Conservation (phyloP, 2,113 vertebrate species). For the Alectura lathami region DNA sequence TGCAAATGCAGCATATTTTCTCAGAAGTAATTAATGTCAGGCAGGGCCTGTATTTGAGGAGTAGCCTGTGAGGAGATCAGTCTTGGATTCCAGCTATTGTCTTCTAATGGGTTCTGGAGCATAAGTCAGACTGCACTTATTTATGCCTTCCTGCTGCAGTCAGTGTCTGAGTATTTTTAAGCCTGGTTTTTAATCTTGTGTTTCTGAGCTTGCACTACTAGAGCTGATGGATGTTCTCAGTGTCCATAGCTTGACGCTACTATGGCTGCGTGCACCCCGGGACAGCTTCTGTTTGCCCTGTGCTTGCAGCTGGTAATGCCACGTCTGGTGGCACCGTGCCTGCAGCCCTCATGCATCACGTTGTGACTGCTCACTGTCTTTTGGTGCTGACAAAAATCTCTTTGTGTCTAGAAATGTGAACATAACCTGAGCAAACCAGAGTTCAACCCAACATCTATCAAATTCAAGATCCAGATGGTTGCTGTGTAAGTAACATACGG, state of each 20-base stretch:
- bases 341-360: not conserved
- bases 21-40: not conserved
- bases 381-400: not conserved
- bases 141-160: not conserved
- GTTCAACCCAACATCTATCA: slow-evolving; percentile 98
- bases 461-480: slow-evolving; percentile 99
- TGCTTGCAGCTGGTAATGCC: not conserved
- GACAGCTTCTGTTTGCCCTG: not conserved
- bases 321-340: not conserved
- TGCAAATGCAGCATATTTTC: not conserved
- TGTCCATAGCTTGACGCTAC: not conserved
- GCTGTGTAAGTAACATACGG: slow-evolving; percentile 88
- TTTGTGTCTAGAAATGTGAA: slow-evolving; percentile 90
- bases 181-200: not conserved
- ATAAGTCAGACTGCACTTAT: not conserved
- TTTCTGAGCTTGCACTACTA: not conserved
- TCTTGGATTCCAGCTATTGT: not conserved
- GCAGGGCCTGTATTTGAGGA: not conserved
- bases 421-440: slow-evolving; percentile 99
- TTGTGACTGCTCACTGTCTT: not conserved
- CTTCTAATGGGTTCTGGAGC: not conserved
- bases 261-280: not conserved
- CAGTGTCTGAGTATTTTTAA: not conserved
- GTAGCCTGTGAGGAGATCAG: not conserved
- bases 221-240: not conserved